These are phyloP conservation scores for Vanessa atalanta DNA, from an alignment of 1,140 invertebrate genomes.

Conservation along the genomic window DNA sequence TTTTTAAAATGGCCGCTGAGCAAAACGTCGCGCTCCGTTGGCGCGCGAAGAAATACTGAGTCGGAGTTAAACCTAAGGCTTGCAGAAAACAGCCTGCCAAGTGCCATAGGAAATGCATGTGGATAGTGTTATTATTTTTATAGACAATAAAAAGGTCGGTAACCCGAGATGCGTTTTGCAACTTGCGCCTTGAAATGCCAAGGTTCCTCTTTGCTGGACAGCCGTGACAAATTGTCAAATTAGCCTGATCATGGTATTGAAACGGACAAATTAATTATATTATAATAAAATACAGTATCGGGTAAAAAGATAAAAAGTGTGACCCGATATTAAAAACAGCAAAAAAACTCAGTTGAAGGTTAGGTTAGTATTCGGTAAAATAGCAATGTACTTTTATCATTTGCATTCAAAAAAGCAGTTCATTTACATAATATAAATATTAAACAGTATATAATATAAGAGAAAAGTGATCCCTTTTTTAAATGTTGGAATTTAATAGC, in stretches of 20 bases:
- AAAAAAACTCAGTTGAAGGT: no score
- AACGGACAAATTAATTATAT: conserved; percentile 1
- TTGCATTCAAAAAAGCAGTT: no score
- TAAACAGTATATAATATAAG: no score
- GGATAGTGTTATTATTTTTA: conserved; percentile 34
- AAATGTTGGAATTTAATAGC: no score
- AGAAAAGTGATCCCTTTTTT: no score
- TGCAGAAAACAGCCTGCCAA: conserved; percentile 15
- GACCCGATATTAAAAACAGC: no score
- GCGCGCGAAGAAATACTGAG: conserved; percentile 55
- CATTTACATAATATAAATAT: no score
- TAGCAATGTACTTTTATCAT: no score
- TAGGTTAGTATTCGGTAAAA: no score
- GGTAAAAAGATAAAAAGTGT: no score
- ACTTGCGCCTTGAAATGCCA: conserved; percentile 8
- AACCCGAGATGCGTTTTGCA: conserved; percentile 32
- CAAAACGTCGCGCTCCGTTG: conserved; percentile 53
- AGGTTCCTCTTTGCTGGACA: not conserved
- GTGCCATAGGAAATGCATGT: conserved; percentile 38
- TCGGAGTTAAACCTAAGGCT: conserved; percentile 16
- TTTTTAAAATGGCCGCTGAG: conserved; percentile 50
- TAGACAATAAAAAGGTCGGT: conserved; percentile 35
- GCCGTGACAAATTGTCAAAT: not conserved
- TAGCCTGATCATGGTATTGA: not conserved
- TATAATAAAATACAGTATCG: not conserved